Percentiles rank a stretch among this genome's conserved stretches.
Evolutionary conservation across 2,113 vertebrate species (phyloP).

Genomic region (Edolisoma coerulescens): DNA sequence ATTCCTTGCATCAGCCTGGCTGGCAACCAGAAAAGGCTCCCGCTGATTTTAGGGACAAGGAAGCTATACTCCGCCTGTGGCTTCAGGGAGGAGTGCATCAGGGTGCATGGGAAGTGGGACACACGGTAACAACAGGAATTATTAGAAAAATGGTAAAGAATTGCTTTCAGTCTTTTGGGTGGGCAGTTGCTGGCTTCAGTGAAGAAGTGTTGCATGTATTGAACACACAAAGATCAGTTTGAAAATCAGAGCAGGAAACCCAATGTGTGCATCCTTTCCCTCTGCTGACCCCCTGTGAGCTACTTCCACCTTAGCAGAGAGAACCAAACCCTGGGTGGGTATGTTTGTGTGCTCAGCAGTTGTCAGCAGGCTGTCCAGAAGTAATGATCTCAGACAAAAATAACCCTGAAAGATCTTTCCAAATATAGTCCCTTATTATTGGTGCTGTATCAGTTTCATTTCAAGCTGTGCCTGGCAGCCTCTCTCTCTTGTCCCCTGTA

Average conservation of each 20-base stretch:
- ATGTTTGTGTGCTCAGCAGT: background rate
- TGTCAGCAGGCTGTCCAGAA: background rate
- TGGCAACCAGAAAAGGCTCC: background rate
- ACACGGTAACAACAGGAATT: background rate
- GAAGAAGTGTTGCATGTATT: background rate
- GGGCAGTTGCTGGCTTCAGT: background rate
- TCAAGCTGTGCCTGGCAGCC: background rate
- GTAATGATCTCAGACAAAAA: conserved; percentile 25
- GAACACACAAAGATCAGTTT: background rate
- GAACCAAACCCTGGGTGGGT: background rate
- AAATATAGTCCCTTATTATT: conserved; percentile 25
- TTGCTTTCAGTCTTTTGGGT: background rate
- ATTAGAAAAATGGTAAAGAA: background rate
- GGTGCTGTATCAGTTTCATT: conserved; percentile 24
- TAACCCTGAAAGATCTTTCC: conserved; percentile 31
- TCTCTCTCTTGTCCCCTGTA: background rate
- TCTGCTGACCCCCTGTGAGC: background rate
- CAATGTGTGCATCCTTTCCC: background rate
- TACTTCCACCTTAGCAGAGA: background rate
- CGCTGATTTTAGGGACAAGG: background rate
- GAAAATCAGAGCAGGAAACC: background rate
- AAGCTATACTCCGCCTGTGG: background rate
- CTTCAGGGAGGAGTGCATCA: background rate
- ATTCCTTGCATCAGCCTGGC: background rate
- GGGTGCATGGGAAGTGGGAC: background rate